Evolutionary conservation across 2,113 vertebrate species (phyloP).

Genomic region (Maccullochella peelii): DNA sequence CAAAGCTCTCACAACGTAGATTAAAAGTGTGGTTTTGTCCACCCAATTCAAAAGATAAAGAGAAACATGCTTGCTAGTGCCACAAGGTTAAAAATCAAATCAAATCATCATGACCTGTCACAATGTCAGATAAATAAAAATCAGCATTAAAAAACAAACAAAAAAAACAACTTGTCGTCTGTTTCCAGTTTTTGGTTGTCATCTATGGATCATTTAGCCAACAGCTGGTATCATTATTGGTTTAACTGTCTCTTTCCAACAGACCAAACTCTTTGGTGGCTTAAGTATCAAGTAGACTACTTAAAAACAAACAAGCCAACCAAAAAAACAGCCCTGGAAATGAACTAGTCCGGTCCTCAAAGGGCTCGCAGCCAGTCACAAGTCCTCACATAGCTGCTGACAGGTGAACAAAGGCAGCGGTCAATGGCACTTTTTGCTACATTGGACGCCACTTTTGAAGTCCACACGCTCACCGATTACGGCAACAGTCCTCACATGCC

Average conservation of each 20-base stretch:
- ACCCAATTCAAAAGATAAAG: neutral
- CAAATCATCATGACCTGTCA: conserved; percentile 17
- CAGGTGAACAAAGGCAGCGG: conserved; percentile 28
- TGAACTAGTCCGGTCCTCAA: neutral
- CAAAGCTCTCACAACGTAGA: neutral
- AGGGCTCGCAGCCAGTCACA: conserved; percentile 16
- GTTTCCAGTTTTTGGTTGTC: conserved; percentile 49
- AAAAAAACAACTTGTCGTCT: neutral
- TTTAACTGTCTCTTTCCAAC: conserved; percentile 1
- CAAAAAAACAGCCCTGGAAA: neutral
- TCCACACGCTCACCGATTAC: conserved; percentile 5
- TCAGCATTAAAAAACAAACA: neutral
- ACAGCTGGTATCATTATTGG: neutral
- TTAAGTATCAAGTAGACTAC: conserved; percentile 3
- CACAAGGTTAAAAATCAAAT: conserved; percentile 15
- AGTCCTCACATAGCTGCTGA: conserved; percentile 16
- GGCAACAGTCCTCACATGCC: conserved; percentile 34
- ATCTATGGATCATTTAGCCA: conserved; percentile 11
- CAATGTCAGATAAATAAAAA: conserved; percentile 47
- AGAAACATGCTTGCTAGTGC: neutral
- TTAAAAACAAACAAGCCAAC: conserved; percentile 10
- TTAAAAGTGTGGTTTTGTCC: conserved; percentile 12
- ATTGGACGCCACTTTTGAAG: neutral
- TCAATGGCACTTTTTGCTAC: neutral
- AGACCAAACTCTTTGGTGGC: neutral